Evolutionary conservation across 2,888 invertebrate species (phyloP), one percentile per base, ranked within the genome.

Genomic region (Amblyteles armatorius): DNA sequence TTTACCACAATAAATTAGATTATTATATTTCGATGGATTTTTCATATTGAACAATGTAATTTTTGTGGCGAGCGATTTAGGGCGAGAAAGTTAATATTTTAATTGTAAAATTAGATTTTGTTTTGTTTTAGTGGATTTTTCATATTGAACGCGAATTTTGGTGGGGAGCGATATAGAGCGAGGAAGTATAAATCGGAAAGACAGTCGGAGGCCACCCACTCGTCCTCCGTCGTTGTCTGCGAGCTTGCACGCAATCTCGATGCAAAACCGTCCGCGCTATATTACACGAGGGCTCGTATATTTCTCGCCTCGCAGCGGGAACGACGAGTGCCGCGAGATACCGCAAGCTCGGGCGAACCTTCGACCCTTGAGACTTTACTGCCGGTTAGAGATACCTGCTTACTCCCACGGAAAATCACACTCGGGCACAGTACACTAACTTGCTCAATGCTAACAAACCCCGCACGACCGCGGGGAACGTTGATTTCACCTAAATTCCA

Each of bases 171-270:
- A 33, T 29, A n/a, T 2, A 63, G 60, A 63, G 33, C 26, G 29
- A 16, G 4, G 16, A 33, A 63, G 29, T 16, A 33, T 33, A 63
- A 63, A 63, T 29, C 63, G 33, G 63, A 63, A 33, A 16, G 63
- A 63, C 63, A 63, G n/a, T 29, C 63, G 16, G 33, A 63, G 33
- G 16, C 63, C 16, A 29, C 29, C 63, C 33, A 16, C 63, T 33
- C 33, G 29, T 60, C 69, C 48, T 77, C 36, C 11, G 65, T 72
- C 77, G 74, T 52, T 57, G 68, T 77, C 71, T 55, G 67, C 65
- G 76, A 80, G 83, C 67, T 80, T 67, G 80, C 83, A 84, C 83
- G 83, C 83, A 50, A 80, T 48, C 83, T 44, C 55, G 22, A 48
- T 48, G 44, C 44, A 48, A 48, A 44, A 73, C 33, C 63, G 48